Base-by-base conservation (phyloP, 1,140 invertebrate species). In the Nasonia giraulti region DNA sequence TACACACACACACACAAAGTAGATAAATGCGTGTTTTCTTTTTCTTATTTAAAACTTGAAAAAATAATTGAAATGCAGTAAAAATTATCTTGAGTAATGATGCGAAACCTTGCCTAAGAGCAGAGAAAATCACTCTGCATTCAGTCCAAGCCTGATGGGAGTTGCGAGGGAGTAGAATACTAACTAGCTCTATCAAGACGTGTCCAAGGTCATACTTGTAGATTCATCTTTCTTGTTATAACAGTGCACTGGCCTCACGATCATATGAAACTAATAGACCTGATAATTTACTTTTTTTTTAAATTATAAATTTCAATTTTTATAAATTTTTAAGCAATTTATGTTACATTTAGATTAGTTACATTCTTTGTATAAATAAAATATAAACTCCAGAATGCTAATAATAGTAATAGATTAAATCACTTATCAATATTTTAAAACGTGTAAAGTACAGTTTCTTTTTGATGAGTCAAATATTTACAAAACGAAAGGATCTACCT, bases 111-210 rank as follows among this genome's bases (percentile, higher is more conserved):
- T 80, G 62, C 44, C 7, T 37, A n/a, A 37, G 55, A 79, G 33
- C 31, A 79, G 40, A 31, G 14, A 71, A 81, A 50, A 80, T 85
- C 82, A 66, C 71, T 91, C 90, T 87, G 87, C 90, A 91, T 91
- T 91, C 91, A 88, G 86, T 85, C 44, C 83, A 85, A 87, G 89
- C 86, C 82, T 78, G 87, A 84, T 55, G 87, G 88, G 87, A 91
- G 86, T 90, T 88, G 89, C 87, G 88, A 91, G 87, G 88, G 90
- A 89, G 90, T 90, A 85, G 91, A 91, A 91, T 91, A 91, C 88
- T 89, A 89, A 91, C 85, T 84, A 78, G 86, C 86, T 89, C 90
- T 88, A 91, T 90, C 90, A 91, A 91, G 89, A 91, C 90, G 90
- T 90, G 88, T 90, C 87, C 90, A 91, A 91, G 91, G 91, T 87